Conservation (phyloP, 2,888 invertebrate genomes). For the Seira sanloemensis region DNA sequence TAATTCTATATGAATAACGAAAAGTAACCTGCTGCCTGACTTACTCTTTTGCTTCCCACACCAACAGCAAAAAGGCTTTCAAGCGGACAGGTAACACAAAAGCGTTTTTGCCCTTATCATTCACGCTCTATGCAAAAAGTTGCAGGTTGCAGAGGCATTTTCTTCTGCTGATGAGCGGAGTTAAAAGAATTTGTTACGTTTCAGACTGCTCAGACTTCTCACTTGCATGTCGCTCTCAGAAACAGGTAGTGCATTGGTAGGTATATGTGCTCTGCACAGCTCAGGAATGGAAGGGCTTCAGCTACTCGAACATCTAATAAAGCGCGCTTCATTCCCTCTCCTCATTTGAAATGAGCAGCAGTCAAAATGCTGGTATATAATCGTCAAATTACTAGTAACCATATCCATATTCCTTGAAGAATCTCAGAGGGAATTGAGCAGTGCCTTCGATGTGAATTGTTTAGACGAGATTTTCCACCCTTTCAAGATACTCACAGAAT, state of each 20-base stretch:
- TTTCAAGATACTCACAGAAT: too few species aligned
- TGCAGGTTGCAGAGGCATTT: conserved; percentile 1
- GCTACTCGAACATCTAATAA: neutral
- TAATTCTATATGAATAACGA: conserved; percentile 7
- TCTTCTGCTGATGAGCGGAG: conserved; percentile 7
- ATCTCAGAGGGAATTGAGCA: too few species aligned
- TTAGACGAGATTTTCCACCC: too few species aligned
- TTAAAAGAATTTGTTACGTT: conserved; percentile 37
- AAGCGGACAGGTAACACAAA: neutral
- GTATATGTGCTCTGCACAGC: neutral
- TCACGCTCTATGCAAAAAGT: too few species aligned
- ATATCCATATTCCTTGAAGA: too few species aligned
- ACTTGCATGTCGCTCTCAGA: neutral
- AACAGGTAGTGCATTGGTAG: neutral
- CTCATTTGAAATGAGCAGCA: neutral
- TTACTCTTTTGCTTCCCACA: conserved; percentile 10
- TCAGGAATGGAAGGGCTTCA: neutral
- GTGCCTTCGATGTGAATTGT: too few species aligned
- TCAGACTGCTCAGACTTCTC: neutral
- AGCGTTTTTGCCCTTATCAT: neutral
- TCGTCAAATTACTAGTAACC: neutral
- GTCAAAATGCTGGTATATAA: neutral
- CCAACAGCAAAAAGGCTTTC: neutral
- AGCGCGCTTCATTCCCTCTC: neutral
- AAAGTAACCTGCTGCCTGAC: conserved; percentile 31